phyloP scores from a whole-genome alignment of 2,797 vertebrate genomes.

The Phoeniculus purpureus region DNA sequence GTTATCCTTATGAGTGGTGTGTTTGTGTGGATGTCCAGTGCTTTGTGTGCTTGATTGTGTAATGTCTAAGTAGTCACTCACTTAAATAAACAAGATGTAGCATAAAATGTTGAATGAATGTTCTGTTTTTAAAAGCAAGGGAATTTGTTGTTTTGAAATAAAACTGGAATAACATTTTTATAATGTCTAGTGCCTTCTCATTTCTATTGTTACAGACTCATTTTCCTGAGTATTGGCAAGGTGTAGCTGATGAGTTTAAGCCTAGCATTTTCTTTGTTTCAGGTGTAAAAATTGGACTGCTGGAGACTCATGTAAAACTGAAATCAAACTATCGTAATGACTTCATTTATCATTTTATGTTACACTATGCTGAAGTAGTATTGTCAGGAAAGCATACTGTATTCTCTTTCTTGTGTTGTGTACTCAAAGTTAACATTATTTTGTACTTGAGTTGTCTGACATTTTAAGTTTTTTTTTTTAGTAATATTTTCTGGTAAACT shows the following conservation, averaged over 20 bases:
- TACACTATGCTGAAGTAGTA: background rate
- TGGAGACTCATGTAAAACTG: slow-evolving; percentile 2
- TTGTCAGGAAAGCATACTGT: background rate
- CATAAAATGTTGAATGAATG: slow-evolving; percentile 10
- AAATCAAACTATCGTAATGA: background rate
- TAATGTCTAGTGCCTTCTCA: background rate
- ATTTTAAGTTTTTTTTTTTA: background rate
- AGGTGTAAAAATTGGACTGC: slow-evolving; percentile 1
- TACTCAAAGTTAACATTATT: background rate
- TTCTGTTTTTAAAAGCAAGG: slow-evolving; percentile 4
- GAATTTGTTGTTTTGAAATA: slow-evolving; percentile 22
- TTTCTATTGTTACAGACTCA: background rate
- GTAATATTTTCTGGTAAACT: slow-evolving; percentile 11
- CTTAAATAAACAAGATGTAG: background rate
- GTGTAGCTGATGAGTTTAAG: background rate
- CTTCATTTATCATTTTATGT: background rate
- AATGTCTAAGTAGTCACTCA: background rate
- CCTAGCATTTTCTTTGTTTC: background rate
- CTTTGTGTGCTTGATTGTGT: background rate
- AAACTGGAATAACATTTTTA: slow-evolving; percentile 49
- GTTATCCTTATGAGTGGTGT: background rate
- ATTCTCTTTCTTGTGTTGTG: background rate
- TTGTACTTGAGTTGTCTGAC: background rate
- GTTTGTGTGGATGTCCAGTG: background rate
- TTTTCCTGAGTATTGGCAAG: background rate